Percentiles rank a stretch among this genome's conserved stretches.
Evolutionary conservation across 2,113 vertebrate genomes (phyloP).

Genomic region (Amphilophus citrinellus): DNA sequence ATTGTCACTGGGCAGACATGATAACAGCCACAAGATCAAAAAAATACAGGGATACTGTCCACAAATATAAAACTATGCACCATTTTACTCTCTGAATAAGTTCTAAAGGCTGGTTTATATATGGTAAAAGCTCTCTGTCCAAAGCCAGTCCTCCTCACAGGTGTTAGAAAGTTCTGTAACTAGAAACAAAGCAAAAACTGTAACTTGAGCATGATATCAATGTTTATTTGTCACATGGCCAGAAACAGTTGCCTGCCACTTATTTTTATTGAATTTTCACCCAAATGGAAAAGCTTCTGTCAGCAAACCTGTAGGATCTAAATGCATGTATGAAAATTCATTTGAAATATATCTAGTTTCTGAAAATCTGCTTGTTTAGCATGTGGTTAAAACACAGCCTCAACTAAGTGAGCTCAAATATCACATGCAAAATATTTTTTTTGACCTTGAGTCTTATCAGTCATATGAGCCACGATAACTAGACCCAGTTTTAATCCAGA

Average conservation of each 20-base stretch:
- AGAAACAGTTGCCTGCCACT: not conserved
- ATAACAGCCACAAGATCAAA: too few species aligned
- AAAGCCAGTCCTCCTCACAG: too few species aligned
- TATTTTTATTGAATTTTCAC: not conserved
- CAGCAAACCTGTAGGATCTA: not conserved
- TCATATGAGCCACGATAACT: not conserved
- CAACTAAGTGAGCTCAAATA: not conserved
- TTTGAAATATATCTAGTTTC: accelerated
- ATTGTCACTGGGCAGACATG: not conserved
- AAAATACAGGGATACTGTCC: not conserved
- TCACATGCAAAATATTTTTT: not conserved
- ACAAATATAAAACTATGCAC: too few species aligned
- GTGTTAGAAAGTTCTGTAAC: too few species aligned
- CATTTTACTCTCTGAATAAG: too few species aligned
- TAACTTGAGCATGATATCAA: too few species aligned
- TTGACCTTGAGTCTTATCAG: not conserved
- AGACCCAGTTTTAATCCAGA: not conserved
- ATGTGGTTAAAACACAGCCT: not conserved
- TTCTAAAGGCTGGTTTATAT: too few species aligned
- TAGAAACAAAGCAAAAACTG: too few species aligned
- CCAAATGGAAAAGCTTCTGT: not conserved
- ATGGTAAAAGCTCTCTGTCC: too few species aligned
- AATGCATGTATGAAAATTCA: not conserved
- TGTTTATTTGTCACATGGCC: not conserved
- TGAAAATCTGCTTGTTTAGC: not conserved